Conservation (phyloP, 2,888 invertebrate species). For the Drosophila imparisetae region DNA sequence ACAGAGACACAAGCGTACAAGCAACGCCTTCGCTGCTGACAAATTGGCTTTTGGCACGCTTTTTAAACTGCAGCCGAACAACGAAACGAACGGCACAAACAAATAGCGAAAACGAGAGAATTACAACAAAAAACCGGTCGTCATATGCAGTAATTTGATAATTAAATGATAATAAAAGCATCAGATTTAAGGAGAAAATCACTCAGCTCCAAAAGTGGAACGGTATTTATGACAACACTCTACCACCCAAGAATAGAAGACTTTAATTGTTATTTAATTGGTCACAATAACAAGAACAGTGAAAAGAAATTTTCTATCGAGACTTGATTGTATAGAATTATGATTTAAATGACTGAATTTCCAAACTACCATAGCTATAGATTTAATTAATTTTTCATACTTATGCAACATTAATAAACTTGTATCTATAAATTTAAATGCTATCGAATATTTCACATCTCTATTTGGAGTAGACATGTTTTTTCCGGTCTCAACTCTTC, state of each 20-base stretch:
- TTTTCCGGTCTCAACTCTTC: neutral
- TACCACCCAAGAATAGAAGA: conserved; percentile 19
- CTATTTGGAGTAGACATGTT: neutral
- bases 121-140: conserved; percentile 55
- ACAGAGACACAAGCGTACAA: conserved; percentile 3
- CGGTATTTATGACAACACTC: conserved; percentile 33
- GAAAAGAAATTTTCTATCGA: neutral
- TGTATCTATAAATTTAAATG: neutral
- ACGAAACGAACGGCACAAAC: conserved; percentile 35
- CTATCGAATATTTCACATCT: conserved; percentile 13
- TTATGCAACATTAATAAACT: neutral
- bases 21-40: conserved; percentile 22
- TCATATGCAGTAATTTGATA: conserved; percentile 41
- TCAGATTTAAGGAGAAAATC: conserved; percentile 37
- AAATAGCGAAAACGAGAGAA: conserved; percentile 26
- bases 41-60: conserved; percentile 72
- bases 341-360: neutral
- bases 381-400: neutral
- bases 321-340: neutral
- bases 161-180: conserved; percentile 39
- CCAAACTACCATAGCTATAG: neutral
- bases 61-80: conserved; percentile 52
- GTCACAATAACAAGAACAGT: neutral
- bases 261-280: conserved; percentile 6
- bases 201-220: conserved; percentile 19